These are phyloP conservation scores for Solea solea DNA, from an alignment of 2,113 vertebrate genomes.

Conservation along the genomic window DNA sequence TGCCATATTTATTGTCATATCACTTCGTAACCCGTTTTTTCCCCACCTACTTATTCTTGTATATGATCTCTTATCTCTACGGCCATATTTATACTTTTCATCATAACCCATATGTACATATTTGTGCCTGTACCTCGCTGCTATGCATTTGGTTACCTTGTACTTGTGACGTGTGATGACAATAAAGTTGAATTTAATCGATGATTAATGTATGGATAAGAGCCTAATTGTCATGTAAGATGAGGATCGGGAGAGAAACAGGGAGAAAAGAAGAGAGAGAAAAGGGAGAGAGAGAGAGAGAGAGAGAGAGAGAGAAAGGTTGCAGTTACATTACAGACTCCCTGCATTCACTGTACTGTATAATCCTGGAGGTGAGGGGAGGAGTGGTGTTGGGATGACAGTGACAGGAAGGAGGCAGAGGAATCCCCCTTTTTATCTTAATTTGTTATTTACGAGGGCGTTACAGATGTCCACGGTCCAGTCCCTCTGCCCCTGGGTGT, in stretches of 20 bases:
- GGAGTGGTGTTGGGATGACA: conserved; percentile 13
- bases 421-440: conserved; percentile 58
- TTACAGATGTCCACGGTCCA: conserved; percentile 59
- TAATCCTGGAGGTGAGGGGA: conserved; percentile 55
- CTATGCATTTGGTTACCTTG: no score
- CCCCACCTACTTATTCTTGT: no score
- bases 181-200: no score
- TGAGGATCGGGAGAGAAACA: conserved; percentile 16
- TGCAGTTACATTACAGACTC: conserved; percentile 48
- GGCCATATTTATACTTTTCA: no score
- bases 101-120: no score
- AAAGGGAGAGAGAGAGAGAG: conserved; percentile 24
- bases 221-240: neutral
- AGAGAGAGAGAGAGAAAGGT: conserved; percentile 29
- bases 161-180: no score
- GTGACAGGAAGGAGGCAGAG: conserved; percentile 26
- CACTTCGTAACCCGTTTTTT: no score
- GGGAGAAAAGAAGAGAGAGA: conserved; percentile 9
- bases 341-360: conserved; percentile 50
- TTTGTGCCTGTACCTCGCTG: no score
- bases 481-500: conserved; percentile 62
- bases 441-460: conserved; percentile 72
- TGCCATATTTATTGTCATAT: no score
- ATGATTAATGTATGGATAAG: neutral
- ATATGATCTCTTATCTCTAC: no score